Evolutionary conservation across 2,888 invertebrate species (phyloP), one percentile per base, ranked within the genome.

Genomic region (Cryptocheilus praepositus): DNA sequence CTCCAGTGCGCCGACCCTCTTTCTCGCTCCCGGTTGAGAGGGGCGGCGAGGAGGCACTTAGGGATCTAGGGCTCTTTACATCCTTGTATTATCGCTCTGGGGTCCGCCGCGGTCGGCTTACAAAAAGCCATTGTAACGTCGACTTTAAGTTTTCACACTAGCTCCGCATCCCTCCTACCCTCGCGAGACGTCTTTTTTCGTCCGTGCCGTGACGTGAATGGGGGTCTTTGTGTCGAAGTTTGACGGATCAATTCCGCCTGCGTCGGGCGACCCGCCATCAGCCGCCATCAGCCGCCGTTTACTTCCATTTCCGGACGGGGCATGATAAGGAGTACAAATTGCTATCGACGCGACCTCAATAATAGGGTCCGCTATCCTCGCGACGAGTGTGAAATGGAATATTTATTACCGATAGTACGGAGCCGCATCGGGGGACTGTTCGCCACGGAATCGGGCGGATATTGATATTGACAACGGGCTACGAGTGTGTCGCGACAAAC

Each of bases 81-180:
- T 76, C 62, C 58, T 66, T 71, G 63, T 63, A 75, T 77, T 74
- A 81, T 81, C 80, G 73, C 67, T 69, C 63, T 60, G 68, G 62
- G 71, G 65, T 69, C 28, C 67, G 71, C 73, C 58, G 65, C 61
- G 71, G 68, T 75, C 73, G 76, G 73, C 75, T 81, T 70, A 81
- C 79, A 73, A 78, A 82, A 82, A 81, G 78, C 81, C 66, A 83
- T 85, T 85, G 83, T 78, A 82, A 73, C 69, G 73, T 72, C 67
- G 74, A 75, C 81, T 79, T 77, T 73, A 81, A 85, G 81, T 82
- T 82, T 82, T 80, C 21, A 36, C 51, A 13, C 22, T 49, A 49
- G 19, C 52, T 43, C 18, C 36, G 58, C 54, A 63, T 28, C 52
- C 36, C 28, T 46, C 13, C 46, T 18, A n/a, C 49, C 36, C 49